Conservation (phyloP, 1,140 invertebrate genomes). For the Diorhabda carinulata region DNA sequence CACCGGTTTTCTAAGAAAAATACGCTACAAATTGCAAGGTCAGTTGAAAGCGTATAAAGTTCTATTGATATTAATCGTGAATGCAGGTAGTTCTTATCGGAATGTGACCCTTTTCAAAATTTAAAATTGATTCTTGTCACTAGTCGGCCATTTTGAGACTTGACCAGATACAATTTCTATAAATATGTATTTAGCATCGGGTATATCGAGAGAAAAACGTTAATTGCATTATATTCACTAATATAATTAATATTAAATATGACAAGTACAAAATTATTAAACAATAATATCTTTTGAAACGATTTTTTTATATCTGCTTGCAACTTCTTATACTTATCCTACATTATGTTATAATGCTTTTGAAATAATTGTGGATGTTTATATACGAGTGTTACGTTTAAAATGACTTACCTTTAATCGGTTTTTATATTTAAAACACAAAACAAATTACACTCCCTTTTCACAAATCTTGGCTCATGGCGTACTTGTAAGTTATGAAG, state of each 20-base stretch:
- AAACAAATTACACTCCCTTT: slow-evolving; percentile 45
- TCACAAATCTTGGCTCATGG: slow-evolving; percentile 42
- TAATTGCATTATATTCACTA: too few species aligned
- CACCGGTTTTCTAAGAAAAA: not conserved
- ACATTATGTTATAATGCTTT: too few species aligned
- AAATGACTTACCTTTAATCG: slow-evolving; percentile 4
- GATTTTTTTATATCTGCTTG: too few species aligned
- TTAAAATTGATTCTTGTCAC: slow-evolving; percentile 44
- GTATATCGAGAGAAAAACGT: too few species aligned
- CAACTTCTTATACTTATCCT: too few species aligned
- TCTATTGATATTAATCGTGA: not conserved
- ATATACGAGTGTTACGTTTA: not conserved
- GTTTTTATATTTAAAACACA: slow-evolving; percentile 29
- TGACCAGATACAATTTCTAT: slow-evolving; percentile 18
- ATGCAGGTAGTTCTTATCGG: slow-evolving; percentile 7
- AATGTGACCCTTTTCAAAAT: slow-evolving; percentile 37
- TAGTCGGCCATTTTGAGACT: slow-evolving; percentile 43
- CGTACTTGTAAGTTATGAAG: slow-evolving; percentile 29
- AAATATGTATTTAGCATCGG: not conserved
- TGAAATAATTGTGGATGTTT: too few species aligned
- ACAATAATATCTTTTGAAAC: slow-evolving; percentile 6
- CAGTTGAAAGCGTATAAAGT: not conserved
- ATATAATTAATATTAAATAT: too few species aligned
- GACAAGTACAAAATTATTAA: not conserved
- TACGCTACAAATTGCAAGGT: not conserved